Evolutionary conservation across 1,140 invertebrate species (phyloP).

Genomic region (Cecropterus lyciades): DNA sequence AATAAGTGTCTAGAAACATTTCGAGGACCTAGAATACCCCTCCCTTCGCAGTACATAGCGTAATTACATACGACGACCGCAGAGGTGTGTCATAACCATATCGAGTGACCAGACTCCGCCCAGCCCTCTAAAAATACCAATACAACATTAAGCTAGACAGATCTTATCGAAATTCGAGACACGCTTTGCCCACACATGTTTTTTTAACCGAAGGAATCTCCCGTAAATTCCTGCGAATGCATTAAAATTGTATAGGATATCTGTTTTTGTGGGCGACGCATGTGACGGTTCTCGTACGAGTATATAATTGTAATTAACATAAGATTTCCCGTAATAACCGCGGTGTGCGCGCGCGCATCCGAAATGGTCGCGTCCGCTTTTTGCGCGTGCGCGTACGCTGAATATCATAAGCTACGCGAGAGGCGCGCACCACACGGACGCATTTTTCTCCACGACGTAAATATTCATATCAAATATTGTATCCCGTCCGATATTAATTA

Average conservation of each 20-base stretch:
- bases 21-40: constrained; percentile 23
- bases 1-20: constrained; percentile 33
- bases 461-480: constrained; percentile 39
- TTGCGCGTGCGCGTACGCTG: constrained; percentile 63
- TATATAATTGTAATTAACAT: constrained; percentile 80
- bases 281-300: constrained; percentile 55
- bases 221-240: constrained; percentile 70
- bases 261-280: constrained; percentile 61
- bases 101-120: constrained; percentile 43
- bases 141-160: constrained; percentile 45
- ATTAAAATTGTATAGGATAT: constrained; percentile 78
- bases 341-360: constrained; percentile 59
- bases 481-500: constrained; percentile 30
- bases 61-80: constrained; percentile 34
- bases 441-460: constrained; percentile 55
- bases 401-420: constrained; percentile 73
- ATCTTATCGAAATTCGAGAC: constrained; percentile 59
- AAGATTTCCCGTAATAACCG: constrained; percentile 75
- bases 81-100: constrained; percentile 49
- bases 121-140: constrained; percentile 46
- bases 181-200: constrained; percentile 54
- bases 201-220: constrained; percentile 62
- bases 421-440: constrained; percentile 47
- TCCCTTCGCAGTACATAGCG: constrained; percentile 31
- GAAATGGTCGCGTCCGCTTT: constrained; percentile 66